Conservation (phyloP, 2,888 invertebrate genomes). For the Hartigia nigra region DNA sequence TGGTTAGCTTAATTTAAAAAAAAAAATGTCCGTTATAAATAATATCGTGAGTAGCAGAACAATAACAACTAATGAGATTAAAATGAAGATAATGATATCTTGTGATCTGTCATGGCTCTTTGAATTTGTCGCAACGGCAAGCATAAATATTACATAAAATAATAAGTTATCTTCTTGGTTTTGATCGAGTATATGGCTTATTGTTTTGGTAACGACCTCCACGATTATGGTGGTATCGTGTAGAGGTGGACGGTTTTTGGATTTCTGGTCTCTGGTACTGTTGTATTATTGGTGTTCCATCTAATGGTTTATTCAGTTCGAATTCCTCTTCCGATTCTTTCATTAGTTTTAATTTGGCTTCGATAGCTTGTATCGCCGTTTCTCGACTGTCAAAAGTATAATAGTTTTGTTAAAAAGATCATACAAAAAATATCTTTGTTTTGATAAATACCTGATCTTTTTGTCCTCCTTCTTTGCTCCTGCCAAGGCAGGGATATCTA, state of each 20-base stretch:
- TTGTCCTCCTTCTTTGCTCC: slow-evolving; percentile 71
- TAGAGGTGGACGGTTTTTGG: slow-evolving; percentile 61
- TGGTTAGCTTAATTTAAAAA: neutral
- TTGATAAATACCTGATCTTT: slow-evolving; percentile 65
- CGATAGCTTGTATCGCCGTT: slow-evolving; percentile 88
- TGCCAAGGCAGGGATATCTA: slow-evolving; percentile 82
- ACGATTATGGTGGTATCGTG: slow-evolving; percentile 48
- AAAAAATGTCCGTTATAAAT: neutral
- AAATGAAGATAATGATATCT: neutral
- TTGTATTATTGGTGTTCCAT: slow-evolving; percentile 76
- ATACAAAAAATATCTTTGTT: slow-evolving; percentile 23
- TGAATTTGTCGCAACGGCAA: neutral
- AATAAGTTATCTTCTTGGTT: slow-evolving; percentile 59
- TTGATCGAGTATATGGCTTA: slow-evolving; percentile 60
- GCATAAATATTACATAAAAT: neutral
- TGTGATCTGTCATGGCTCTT: slow-evolving; percentile 1
- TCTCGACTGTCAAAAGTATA: slow-evolving; percentile 71
- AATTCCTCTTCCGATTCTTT: slow-evolving; percentile 77
- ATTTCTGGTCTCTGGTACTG: slow-evolving; percentile 72
- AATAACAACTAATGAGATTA: neutral
- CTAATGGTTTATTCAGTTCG: slow-evolving; percentile 78
- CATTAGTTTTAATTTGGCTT: slow-evolving; percentile 86
- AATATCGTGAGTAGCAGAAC: neutral
- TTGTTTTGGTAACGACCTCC: slow-evolving; percentile 51
- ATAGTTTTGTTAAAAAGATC: neutral